Percentiles rank a stretch among this genome's conserved stretches.
These are phyloP conservation scores for Metalampra italica DNA, from an alignment of 2,888 invertebrate genomes.

Conservation along the genomic window DNA sequence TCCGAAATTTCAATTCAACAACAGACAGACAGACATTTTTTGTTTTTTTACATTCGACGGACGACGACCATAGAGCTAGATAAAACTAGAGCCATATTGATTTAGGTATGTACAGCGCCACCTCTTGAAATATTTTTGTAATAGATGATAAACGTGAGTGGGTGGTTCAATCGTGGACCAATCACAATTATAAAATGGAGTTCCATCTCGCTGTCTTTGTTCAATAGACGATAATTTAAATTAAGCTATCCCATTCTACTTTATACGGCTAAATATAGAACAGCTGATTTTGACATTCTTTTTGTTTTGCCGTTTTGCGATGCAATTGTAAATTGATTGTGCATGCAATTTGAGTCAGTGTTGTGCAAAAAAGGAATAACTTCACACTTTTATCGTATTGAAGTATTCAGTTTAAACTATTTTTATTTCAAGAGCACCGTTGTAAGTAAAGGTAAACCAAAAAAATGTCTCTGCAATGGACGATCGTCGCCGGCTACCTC, in stretches of 20 bases:
- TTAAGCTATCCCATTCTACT: neutral
- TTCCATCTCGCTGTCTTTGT: neutral
- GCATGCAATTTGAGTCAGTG: neutral
- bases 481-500: conserved; percentile 84
- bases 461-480: conserved; percentile 89
- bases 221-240: neutral
- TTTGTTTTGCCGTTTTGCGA: neutral
- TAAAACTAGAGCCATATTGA: neutral
- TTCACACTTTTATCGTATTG: too few relatives aligned
- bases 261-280: neutral
- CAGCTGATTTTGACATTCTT: conserved; percentile 9
- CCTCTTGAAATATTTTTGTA: neutral
- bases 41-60: conserved; percentile 3
- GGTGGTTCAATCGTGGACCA: conserved; percentile 6
- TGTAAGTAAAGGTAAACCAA: neutral
- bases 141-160: neutral
- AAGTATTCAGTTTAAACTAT: too few relatives aligned
- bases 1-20: conserved; percentile 14
- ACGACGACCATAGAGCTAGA: neutral
- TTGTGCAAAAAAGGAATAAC: neutral
- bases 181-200: conserved; percentile 1
- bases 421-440: too few relatives aligned
- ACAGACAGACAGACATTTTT: conserved; percentile 11
- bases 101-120: neutral
- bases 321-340: neutral